Base-by-base conservation (phyloP, 2,888 invertebrate species). In the Torymus tubicola region DNA sequence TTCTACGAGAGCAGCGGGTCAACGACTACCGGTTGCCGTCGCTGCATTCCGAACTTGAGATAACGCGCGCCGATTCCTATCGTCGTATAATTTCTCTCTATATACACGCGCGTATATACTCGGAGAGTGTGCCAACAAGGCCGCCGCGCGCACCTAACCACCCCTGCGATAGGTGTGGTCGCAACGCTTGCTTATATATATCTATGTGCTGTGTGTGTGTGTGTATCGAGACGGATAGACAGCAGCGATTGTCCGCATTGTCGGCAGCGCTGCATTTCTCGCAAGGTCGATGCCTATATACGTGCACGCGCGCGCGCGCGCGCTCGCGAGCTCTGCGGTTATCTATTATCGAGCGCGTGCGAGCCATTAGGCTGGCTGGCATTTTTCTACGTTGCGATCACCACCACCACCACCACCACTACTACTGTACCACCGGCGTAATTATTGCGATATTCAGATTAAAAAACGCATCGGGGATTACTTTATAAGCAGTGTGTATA, bases 1-100 rank as follows among this genome's bases (percentile, higher is more conserved):
- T 83, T 79, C 65, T 70, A 67, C 79, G 68, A 55, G 68, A 21
- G 42, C 42, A 8, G 42, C 68, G 73, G 73, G 77, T 76, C 79
- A 72, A 58, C 74, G 65, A 71, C 77, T 74, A 70, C 55, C 58
- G 61, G 74, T 63, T 65, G 16, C 50, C 67, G 68, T 67, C 42
- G 42, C 52, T 60, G 70, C 77, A 84, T 78, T 65, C 74, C 79
- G 81, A 78, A 77, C 78, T 67, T 65, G 80, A 81, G 81, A 79
- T 77, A 81, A 80, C 69, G 71, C 71, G 55, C 31, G 55, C 50
- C 61, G 78, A 65, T 71, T 18, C 60, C 72, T 68, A 80, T 80
- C 80, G 65, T 61, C 70, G 75, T 67, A 69, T 60, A 65, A 81
- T 82, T 80, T 75, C 69, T 63, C 71, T 52, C 42, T 57, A n/a